Conservation (phyloP, 2,113 vertebrate genomes). For the Chionodraco myersi region DNA sequence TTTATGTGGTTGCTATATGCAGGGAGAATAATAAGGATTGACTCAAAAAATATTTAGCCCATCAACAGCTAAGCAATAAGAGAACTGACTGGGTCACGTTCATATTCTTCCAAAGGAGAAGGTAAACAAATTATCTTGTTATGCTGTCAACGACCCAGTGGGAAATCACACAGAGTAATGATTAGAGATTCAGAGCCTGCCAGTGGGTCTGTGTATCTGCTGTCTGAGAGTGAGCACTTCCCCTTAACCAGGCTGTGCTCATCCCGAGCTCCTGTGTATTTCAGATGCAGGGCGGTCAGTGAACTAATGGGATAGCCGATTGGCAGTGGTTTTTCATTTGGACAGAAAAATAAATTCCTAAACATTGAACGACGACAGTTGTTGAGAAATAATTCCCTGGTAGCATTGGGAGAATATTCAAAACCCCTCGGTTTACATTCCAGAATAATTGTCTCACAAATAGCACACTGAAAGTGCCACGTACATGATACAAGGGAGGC, state of each 20-base stretch:
- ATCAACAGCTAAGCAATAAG: slow-evolving; percentile 46
- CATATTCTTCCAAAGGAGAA: slow-evolving; percentile 50
- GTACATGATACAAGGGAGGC: neutral
- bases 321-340: neutral
- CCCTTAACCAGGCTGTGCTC: slow-evolving; percentile 40
- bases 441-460: neutral
- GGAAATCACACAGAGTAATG: slow-evolving; percentile 67
- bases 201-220: slow-evolving; percentile 36
- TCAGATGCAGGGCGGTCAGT: slow-evolving; percentile 25
- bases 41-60: slow-evolving; percentile 32
- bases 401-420: neutral
- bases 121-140: slow-evolving; percentile 75
- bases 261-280: slow-evolving; percentile 9
- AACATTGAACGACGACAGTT: neutral
- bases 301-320: neutral
- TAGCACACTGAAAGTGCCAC: neutral
- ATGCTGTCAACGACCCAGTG: slow-evolving; percentile 61
- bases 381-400: neutral
- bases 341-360: neutral
- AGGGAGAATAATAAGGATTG: slow-evolving; percentile 28
- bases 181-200: slow-evolving; percentile 56
- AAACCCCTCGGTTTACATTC: neutral
- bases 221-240: slow-evolving; percentile 19
- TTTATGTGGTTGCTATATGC: neutral
- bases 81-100: slow-evolving; percentile 54